Evolutionary conservation across 1,140 invertebrate genomes (phyloP).

Genomic region (Oryctes rhinoceros): DNA sequence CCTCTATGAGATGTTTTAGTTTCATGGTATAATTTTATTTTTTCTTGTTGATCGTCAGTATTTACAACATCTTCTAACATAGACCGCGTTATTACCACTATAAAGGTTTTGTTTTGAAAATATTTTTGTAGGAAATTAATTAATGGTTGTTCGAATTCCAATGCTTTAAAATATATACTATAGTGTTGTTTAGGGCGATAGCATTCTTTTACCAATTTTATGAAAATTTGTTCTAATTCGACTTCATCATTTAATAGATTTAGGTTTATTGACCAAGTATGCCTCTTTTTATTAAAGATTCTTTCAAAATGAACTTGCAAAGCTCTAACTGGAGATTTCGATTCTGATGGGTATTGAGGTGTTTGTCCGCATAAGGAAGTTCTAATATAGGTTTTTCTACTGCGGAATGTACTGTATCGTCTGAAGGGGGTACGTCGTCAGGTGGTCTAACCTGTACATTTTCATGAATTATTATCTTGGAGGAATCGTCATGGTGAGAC

Average conservation of each 20-base stretch:
- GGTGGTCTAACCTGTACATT: not conserved
- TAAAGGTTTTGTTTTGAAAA: slow-evolving; percentile 32
- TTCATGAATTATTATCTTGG: not conserved
- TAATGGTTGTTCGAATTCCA: not conserved
- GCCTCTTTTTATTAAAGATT: no score
- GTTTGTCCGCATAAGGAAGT: not conserved
- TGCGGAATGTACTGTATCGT: not conserved
- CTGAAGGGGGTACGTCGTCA: not conserved
- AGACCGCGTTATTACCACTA: not conserved
- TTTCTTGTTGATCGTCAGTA: not conserved
- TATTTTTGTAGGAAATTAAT: not conserved
- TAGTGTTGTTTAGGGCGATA: not conserved
- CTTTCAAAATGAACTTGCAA: no score
- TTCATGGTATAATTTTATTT: slow-evolving; percentile 47
- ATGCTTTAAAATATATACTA: no score
- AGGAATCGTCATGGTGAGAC: no score
- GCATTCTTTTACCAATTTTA: not conserved
- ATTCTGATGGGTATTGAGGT: no score
- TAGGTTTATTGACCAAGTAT: not conserved
- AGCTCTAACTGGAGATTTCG: no score
- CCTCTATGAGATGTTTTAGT: slow-evolving; percentile 49
- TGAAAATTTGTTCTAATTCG: not conserved
- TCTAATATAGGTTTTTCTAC: not conserved
- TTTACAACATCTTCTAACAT: not conserved
- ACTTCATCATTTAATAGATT: not conserved